phyloP scores from a whole-genome alignment of 2,888 invertebrate species.

The Cerceris ruficornis region DNA sequence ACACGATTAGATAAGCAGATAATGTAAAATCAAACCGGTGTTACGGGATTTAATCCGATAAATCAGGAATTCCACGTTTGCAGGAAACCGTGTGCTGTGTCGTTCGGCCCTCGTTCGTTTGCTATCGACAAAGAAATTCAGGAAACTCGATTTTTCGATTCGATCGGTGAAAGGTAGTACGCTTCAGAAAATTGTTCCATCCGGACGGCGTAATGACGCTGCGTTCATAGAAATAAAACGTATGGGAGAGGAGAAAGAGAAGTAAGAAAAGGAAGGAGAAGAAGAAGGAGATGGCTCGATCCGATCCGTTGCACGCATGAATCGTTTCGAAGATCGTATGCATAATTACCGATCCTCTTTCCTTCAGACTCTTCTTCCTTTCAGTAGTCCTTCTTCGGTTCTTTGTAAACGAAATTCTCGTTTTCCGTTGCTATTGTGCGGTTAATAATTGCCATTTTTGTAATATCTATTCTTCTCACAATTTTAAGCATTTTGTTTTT shows the following conservation, averaged over 20 bases:
- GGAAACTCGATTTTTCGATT: conserved; percentile 24
- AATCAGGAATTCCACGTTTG: neutral
- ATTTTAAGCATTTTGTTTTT: too few species aligned
- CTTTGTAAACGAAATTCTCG: neutral
- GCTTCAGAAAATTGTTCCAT: conserved; percentile 5
- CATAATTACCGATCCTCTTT: conserved; percentile 55
- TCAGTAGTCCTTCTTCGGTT: neutral
- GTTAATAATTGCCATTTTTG: too few species aligned
- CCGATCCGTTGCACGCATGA: conserved; percentile 63
- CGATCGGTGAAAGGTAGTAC: neutral
- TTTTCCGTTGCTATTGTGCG: too few species aligned
- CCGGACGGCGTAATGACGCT: conserved; percentile 42
- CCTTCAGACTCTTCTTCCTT: conserved; percentile 25
- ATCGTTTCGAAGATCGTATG: conserved; percentile 65
- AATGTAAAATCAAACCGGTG: neutral
- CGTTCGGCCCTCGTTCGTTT: neutral
- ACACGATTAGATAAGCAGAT: neutral
- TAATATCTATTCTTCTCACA: too few species aligned
- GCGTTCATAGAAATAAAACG: conserved; percentile 27
- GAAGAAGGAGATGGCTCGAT: conserved; percentile 38
- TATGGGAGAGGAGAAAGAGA: conserved; percentile 1
- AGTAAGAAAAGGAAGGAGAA: conserved; percentile 19
- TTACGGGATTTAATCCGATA: neutral
- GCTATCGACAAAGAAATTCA: conserved; percentile 3
- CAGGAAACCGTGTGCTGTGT: neutral